Evolutionary conservation across 2,888 invertebrate species (phyloP), one percentile per base, ranked within the genome.

Genomic region (Eueremaeus valkanovi): DNA sequence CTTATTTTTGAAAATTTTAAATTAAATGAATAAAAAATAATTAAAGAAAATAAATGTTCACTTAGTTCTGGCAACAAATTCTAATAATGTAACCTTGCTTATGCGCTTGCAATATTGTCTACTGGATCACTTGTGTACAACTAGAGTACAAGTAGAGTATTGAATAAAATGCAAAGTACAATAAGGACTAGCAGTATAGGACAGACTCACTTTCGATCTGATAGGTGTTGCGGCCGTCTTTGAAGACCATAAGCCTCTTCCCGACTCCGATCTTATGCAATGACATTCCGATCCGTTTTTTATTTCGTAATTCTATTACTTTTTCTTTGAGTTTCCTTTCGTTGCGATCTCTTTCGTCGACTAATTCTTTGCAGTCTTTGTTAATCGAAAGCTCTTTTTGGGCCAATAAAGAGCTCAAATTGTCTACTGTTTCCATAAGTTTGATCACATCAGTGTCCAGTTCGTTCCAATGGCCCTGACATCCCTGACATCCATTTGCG

Each of bases 391-490:
- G 31, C 9, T 75, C 75, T n/a, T 72, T 72, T 51, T 75, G 55
- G 11, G 36, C n/a, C 5, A 75, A 72, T 9, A 72, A n/a, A 16
- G 55, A n/a, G 27, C 75, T 55, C 31, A 75, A 40, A 36, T 72
- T 72, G 24, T 75, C 61, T 1, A 72, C 75, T n/a, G 72, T 75
- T 21, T 78, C 77, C 72, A 70, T 74, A 9, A 77, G 73, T 45
- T 75, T 73, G 16, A 49, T 24, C 11, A 75, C 77, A 72, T 78
- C 78, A 21, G 58, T 70, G 42, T 78, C 78, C 18, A 77, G 70
- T 36, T 76, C 75, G 33, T 74, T 51, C 78, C 78, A 78, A 24
- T 70, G 66, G 13, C 68, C 33, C 18, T 76, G 75, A 16, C 72
- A 58, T 1, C 76, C 77, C 27, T 75, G 74, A 16, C 70, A 58